phyloP scores from a whole-genome alignment of 2,888 invertebrate genomes.

The Eristalis intricaria region DNA sequence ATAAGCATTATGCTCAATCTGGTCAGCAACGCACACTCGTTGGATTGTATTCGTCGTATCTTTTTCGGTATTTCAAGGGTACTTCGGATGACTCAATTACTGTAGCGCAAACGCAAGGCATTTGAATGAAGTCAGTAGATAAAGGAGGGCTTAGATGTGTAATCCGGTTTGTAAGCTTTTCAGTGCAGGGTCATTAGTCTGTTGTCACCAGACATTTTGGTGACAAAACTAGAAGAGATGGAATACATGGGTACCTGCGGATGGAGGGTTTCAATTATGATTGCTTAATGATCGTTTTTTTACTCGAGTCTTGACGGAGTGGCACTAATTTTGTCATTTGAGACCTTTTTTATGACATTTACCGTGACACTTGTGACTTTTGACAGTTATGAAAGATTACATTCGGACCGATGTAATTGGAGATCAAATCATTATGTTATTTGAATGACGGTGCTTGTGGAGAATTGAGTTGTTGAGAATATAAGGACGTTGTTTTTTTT shows the following conservation, averaged over 20 bases:
- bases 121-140: neutral
- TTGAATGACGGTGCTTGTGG: neutral
- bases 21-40: neutral
- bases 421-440: neutral
- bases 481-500: neutral
- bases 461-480: neutral
- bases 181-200: constrained; percentile 8
- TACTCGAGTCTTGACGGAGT: neutral
- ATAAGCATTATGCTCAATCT: neutral
- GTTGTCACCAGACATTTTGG: neutral
- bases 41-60: neutral
- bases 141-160: neutral
- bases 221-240: neutral
- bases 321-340: neutral
- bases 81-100: neutral
- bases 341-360: neutral
- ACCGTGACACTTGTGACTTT: constrained; percentile 2
- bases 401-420: neutral
- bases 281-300: neutral
- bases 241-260: neutral
- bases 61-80: neutral
- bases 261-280: neutral
- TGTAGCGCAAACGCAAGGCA: neutral
- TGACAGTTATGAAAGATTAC: neutral
- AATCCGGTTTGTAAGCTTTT: constrained; percentile 38